Conservation (phyloP, 2,888 invertebrate genomes). For the Heliconius erato region DNA sequence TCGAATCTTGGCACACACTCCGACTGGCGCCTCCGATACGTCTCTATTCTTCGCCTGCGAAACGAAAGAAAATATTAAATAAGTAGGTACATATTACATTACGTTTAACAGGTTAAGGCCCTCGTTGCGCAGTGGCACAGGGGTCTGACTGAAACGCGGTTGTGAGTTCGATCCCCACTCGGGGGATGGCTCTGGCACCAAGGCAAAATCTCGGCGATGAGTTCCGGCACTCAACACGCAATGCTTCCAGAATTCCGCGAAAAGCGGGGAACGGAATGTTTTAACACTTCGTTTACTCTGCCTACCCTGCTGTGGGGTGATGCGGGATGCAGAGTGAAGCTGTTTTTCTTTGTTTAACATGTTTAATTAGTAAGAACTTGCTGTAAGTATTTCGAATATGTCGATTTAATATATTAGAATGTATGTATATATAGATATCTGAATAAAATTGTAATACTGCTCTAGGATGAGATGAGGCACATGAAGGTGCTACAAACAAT, state of each 20-base stretch:
- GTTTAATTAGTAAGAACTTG: background rate
- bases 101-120: background rate
- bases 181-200: too few relatives aligned
- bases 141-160: too few relatives aligned
- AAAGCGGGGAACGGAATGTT: too few relatives aligned
- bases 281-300: too few relatives aligned
- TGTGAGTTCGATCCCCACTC: too few relatives aligned
- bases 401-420: background rate
- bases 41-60: constrained; percentile 92
- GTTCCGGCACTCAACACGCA: too few relatives aligned
- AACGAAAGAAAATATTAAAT: constrained; percentile 51
- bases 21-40: constrained; percentile 93
- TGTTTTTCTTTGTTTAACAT: background rate
- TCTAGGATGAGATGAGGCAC: constrained; percentile 58
- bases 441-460: background rate
- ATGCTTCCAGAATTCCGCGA: too few relatives aligned
- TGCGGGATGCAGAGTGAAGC: too few relatives aligned
- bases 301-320: too few relatives aligned
- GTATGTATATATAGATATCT: background rate
- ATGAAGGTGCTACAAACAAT: constrained; percentile 60
- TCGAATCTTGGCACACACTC: constrained; percentile 95
- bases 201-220: too few relatives aligned
- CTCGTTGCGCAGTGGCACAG: too few relatives aligned
- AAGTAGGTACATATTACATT: background rate
- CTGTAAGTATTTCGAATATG: background rate